A percentile compares a stretch with the other conserved stretches of the same genome.
Conservation (phyloP, 2,113 vertebrate species). For the Canis aureus region DNA sequence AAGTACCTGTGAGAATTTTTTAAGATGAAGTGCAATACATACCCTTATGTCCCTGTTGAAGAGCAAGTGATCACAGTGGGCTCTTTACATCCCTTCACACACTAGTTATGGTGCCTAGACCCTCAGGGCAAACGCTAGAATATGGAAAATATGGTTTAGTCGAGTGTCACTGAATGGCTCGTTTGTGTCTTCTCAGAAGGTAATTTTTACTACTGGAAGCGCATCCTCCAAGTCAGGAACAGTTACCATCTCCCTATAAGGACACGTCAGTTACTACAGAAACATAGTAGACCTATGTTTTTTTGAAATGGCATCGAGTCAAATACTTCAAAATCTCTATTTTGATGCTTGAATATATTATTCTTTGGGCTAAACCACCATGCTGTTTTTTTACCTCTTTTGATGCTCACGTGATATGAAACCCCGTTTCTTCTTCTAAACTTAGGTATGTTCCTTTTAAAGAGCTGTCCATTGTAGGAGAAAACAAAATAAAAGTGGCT, state of each 20-base stretch:
- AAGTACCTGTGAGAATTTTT: neutral
- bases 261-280: neutral
- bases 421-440: neutral
- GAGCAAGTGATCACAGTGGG: neutral
- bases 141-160: neutral
- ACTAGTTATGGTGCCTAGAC: neutral
- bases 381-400: neutral
- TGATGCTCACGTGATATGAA: neutral
- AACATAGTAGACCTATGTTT: neutral
- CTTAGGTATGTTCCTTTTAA: neutral
- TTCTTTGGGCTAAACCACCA: neutral
- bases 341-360: neutral
- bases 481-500: neutral
- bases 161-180: neutral
- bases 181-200: neutral
- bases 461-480: neutral
- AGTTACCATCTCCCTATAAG: neutral
- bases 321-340: neutral
- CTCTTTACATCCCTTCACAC: neutral
- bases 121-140: neutral
- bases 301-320: neutral
- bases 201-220: neutral
- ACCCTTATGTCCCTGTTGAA: neutral
- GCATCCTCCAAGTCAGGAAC: neutral
- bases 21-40: neutral